Percentiles rank a stretch among this genome's conserved stretches.
Evolutionary conservation across 2,888 invertebrate species (phyloP).

Genomic region (Zygothrica quintamaculata): DNA sequence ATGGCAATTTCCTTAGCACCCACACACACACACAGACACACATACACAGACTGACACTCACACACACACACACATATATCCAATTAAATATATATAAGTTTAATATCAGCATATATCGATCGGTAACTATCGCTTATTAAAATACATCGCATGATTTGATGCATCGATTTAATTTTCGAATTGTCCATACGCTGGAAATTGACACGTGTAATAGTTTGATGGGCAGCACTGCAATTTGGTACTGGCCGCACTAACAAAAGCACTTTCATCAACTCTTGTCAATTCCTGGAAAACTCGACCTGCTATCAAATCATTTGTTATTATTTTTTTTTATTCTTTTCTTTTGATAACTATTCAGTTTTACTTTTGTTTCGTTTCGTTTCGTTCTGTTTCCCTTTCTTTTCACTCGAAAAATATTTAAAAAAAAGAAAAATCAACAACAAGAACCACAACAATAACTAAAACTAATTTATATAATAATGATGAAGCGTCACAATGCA

Average conservation of each 20-base stretch:
- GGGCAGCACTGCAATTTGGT: conserved; percentile 1
- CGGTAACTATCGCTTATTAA: conserved; percentile 14
- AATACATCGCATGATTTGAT: background rate
- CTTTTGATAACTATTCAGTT: background rate
- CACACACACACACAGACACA: conserved; percentile 25
- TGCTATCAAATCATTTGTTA: conserved; percentile 13
- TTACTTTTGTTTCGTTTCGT: conserved; percentile 14
- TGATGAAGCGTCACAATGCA: conserved; percentile 59
- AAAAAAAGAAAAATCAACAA: background rate
- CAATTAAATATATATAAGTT: conserved; percentile 4
- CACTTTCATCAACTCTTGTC: background rate
- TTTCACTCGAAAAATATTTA: conserved; percentile 2
- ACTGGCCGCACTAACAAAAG: conserved; percentile 2
- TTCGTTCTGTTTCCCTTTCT: conserved; percentile 5
- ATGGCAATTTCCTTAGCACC: conserved; percentile 59
- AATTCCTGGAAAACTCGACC: conserved; percentile 9
- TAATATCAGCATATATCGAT: conserved; percentile 18
- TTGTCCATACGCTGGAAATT: background rate
- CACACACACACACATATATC: background rate
- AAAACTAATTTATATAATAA: too few species aligned
- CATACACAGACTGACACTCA: background rate
- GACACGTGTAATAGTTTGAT: background rate
- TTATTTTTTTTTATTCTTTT: conserved; percentile 2
- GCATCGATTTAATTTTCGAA: background rate
- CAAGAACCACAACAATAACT: too few species aligned